These are phyloP conservation scores for Butorides virescens DNA, from an alignment of 2,113 vertebrate genomes.

Conservation along the genomic window DNA sequence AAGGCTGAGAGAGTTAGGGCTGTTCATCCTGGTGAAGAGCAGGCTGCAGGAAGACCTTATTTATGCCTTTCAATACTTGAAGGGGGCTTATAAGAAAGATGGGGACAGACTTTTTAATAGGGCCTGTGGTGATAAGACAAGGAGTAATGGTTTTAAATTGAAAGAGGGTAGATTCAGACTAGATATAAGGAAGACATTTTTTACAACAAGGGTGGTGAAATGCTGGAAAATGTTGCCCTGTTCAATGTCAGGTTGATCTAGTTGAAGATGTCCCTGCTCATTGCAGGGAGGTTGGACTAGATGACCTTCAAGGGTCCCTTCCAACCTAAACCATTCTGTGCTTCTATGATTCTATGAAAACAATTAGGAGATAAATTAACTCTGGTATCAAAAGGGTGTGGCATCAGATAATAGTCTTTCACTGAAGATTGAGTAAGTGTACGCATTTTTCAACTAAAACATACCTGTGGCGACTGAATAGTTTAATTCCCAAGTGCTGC, in stretches of 20 bases:
- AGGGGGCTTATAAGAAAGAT: too few relatives aligned
- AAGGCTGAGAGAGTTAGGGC: not conserved
- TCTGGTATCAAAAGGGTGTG: not conserved
- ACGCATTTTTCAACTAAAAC: not conserved
- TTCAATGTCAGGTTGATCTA: fast-evolving
- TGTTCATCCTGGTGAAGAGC: not conserved
- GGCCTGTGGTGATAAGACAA: not conserved
- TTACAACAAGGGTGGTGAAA: not conserved
- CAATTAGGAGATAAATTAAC: not conserved
- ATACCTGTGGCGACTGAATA: not conserved
- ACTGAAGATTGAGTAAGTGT: not conserved
- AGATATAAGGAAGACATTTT: not conserved
- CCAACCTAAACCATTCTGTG: not conserved
- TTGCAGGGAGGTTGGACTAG: not conserved
- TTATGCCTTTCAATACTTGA: too few relatives aligned
- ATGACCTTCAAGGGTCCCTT: not conserved
- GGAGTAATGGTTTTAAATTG: not conserved
- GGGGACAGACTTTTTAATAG: not conserved
- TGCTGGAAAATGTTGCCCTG: not conserved
- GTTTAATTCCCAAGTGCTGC: not conserved
- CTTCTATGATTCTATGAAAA: not conserved
- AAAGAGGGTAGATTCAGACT: not conserved
- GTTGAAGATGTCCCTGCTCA: fast-evolving
- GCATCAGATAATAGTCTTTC: not conserved
- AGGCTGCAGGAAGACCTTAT: fast-evolving